These are phyloP conservation scores for Pholis gunnellus DNA, from an alignment of 2,113 vertebrate genomes.

Conservation along the genomic window DNA sequence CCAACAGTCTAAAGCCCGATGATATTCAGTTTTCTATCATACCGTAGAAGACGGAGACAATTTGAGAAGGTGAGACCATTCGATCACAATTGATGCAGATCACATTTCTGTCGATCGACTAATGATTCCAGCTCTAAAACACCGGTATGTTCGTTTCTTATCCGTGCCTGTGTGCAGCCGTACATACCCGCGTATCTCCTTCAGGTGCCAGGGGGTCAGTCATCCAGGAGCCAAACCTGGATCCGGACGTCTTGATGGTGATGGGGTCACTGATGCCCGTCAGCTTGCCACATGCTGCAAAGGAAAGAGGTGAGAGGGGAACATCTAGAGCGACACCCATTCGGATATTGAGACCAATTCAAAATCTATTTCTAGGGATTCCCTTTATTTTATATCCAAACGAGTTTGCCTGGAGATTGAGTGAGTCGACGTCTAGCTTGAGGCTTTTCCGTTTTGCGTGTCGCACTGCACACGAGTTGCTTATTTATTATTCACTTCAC, in stretches of 20 bases:
- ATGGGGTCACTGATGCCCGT: conserved; percentile 96
- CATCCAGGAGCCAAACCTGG: conserved; percentile 98
- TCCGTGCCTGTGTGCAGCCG: neutral
- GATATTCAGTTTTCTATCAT: neutral
- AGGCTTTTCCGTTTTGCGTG: conserved; percentile 12
- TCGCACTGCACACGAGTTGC: neutral
- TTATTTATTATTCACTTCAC: conserved; percentile 62
- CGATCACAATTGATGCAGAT: neutral
- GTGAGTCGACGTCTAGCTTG: conserved; percentile 27
- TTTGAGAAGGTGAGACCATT: neutral
- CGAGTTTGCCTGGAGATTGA: conserved; percentile 27
- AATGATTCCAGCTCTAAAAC: neutral
- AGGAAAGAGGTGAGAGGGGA: conserved; percentile 49
- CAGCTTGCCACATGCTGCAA: conserved; percentile 96
- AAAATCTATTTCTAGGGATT: conserved; percentile 13
- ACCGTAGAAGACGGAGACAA: neutral
- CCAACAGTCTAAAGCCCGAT: neutral
- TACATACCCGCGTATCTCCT: conserved; percentile 94
- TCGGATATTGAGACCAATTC: conserved; percentile 17
- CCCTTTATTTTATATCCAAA: conserved; percentile 33
- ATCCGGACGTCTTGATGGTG: conserved; percentile 96
- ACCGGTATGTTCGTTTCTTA: neutral
- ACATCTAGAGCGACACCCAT: conserved; percentile 26
- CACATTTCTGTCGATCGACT: neutral
- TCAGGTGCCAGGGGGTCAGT: conserved; percentile 95